Evolutionary conservation across 2,113 vertebrate genomes (phyloP).

Genomic region (Himantopus leucocephalus): DNA sequence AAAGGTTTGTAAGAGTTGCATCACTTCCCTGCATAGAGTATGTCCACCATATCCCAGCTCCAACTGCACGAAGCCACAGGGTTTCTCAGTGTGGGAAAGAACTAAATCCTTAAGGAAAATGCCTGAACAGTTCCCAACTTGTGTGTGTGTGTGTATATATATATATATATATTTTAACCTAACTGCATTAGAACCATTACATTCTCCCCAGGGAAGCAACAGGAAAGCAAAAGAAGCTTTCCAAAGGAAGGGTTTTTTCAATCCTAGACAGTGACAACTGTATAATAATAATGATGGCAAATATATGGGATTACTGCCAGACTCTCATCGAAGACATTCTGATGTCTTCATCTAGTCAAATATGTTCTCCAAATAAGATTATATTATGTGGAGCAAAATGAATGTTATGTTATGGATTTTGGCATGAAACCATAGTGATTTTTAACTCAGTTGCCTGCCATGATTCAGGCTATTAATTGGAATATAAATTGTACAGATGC

Average conservation of each 20-base stretch:
- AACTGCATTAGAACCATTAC: neutral
- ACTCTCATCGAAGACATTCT: neutral
- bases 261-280: neutral
- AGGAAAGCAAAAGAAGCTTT: neutral
- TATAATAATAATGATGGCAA: neutral
- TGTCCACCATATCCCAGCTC: fast-evolving
- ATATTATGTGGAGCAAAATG: neutral
- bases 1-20: neutral
- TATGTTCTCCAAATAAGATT: slow-evolving; percentile 33
- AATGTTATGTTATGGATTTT: slow-evolving; percentile 5
- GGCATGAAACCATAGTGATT: slow-evolving; percentile 24
- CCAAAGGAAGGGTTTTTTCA: neutral
- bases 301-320: neutral
- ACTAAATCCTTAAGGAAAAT: neutral
- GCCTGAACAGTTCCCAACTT: neutral
- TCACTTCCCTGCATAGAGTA: neutral
- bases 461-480: slow-evolving; percentile 5
- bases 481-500: slow-evolving; percentile 1
- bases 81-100: neutral
- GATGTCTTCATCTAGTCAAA: slow-evolving; percentile 14
- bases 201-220: neutral
- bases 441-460: neutral
- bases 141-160: too few species aligned
- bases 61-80: neutral
- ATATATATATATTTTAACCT: neutral